phyloP scores from a whole-genome alignment of 2,113 vertebrate species.

The Petroica traversi region DNA sequence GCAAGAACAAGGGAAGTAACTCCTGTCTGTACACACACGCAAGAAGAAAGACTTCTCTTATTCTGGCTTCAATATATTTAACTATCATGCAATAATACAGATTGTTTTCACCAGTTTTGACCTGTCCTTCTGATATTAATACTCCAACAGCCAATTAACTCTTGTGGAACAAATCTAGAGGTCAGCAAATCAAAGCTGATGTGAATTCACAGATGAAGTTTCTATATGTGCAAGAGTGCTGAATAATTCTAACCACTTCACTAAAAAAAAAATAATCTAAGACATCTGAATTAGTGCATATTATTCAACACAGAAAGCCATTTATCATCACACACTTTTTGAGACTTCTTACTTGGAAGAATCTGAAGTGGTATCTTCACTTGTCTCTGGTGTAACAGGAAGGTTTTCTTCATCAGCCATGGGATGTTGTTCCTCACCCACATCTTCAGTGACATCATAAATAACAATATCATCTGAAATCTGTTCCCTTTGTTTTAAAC shows the following conservation, averaged over 20 bases:
- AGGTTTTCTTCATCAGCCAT: slow-evolving; percentile 75
- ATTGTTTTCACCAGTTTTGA: not conserved
- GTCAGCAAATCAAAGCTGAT: not conserved
- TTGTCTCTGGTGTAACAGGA: slow-evolving; percentile 73
- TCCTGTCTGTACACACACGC: not conserved
- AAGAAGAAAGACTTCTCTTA: not conserved
- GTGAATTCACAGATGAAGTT: not conserved
- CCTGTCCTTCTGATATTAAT: not conserved
- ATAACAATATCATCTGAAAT: slow-evolving; percentile 91
- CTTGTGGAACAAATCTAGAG: not conserved
- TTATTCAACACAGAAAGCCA: not conserved
- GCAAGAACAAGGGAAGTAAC: not conserved
- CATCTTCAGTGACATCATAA: slow-evolving; percentile 86
- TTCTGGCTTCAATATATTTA: not conserved
- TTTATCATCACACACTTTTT: not conserved
- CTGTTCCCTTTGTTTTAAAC: slow-evolving; percentile 80
- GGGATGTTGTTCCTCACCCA: slow-evolving; percentile 63
- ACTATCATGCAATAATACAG: not conserved
- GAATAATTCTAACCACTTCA: not conserved
- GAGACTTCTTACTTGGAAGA: slow-evolving; percentile 74
- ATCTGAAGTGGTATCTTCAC: slow-evolving; percentile 72
- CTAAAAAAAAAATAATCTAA: not conserved
- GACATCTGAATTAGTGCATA: not conserved
- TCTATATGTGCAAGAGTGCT: not conserved
- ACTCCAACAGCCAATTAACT: not conserved